phyloP scores from a whole-genome alignment of 2,113 vertebrate genomes.

The Gallinago media region DNA sequence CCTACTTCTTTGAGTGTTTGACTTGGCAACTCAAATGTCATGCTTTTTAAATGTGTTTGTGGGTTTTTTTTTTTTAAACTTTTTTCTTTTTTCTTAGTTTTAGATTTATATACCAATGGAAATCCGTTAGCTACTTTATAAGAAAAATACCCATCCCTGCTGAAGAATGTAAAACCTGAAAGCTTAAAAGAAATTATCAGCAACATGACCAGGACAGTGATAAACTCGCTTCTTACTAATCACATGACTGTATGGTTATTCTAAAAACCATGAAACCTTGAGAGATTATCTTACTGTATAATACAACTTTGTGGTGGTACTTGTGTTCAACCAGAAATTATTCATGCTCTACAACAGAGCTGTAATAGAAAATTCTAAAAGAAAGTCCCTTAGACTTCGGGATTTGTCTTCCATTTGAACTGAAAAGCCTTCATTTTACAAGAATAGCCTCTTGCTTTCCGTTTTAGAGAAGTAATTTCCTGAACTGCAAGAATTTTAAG shows the following conservation, averaged over 20 bases:
- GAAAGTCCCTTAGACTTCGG: background rate
- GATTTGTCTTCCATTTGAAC: background rate
- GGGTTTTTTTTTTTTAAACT: background rate
- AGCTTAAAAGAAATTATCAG: background rate
- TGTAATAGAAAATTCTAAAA: background rate
- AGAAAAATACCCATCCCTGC: background rate
- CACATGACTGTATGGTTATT: background rate
- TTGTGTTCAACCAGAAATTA: background rate
- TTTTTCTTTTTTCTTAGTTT: background rate
- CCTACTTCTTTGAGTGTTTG: background rate
- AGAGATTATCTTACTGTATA: background rate
- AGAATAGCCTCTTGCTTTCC: background rate
- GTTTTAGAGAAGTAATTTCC: background rate
- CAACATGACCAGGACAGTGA: background rate
- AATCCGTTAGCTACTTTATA: background rate
- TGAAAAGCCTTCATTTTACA: background rate
- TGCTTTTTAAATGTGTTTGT: background rate
- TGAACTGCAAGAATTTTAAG: background rate
- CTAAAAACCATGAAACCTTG: background rate
- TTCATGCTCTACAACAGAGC: background rate
- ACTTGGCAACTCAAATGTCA: background rate
- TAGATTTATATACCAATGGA: background rate
- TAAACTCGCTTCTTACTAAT: background rate
- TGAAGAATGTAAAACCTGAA: background rate
- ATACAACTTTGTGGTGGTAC: background rate